Percentiles rank a stretch among this genome's conserved stretches.
Evolutionary conservation across 2,888 invertebrate genomes (phyloP).

Genomic region (Standfussiana lucernea): DNA sequence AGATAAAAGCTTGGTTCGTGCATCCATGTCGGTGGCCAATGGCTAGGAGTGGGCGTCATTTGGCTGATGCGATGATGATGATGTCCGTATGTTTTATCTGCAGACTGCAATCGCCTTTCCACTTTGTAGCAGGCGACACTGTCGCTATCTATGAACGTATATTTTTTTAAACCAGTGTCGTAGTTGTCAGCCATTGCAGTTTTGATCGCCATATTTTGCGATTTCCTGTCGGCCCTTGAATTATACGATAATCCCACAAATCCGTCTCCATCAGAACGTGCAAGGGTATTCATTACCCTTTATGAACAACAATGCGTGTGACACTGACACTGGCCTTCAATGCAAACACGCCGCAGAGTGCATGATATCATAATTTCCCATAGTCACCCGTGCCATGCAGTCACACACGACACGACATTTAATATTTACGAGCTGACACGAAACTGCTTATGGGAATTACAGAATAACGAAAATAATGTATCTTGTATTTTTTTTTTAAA

Average conservation of each 20-base stretch:
- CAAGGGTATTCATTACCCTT: background rate
- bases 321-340: conserved; percentile 44
- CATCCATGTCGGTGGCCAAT: background rate
- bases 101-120: background rate
- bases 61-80: background rate
- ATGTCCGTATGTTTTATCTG: background rate
- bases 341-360: conserved; percentile 4
- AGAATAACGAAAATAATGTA: background rate
- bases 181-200: background rate
- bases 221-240: background rate
- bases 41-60: background rate
- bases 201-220: background rate
- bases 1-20: background rate
- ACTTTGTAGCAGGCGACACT: background rate
- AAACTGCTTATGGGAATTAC: background rate
- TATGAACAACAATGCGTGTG: conserved; percentile 12
- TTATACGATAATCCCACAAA: background rate
- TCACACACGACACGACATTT: conserved; percentile 3
- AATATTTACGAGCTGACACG: conserved; percentile 9
- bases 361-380: conserved; percentile 26
- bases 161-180: background rate
- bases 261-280: background rate
- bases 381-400: background rate
- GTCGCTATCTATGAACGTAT: background rate
- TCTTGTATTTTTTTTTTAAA: background rate